Evolutionary conservation across 92 coral and sea anemone species (phyloP).

Genomic region (Paramuricea clavata): DNA sequence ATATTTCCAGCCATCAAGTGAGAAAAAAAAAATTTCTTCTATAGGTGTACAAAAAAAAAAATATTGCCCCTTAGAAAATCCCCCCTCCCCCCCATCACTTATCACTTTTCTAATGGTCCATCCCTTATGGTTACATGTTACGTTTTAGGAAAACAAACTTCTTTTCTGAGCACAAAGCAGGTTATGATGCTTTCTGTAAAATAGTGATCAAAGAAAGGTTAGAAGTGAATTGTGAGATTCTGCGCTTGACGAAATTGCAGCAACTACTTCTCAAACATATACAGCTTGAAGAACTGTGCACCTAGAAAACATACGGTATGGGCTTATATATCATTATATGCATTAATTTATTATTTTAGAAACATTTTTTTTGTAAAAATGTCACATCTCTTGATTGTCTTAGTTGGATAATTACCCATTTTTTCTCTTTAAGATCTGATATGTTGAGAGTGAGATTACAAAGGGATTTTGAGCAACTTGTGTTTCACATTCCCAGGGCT

Average conservation of each 20-base stretch:
- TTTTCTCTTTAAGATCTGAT: slow-evolving; percentile 29
- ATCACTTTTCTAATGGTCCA: no score
- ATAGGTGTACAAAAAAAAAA: no score
- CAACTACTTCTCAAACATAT: slow-evolving; percentile 42
- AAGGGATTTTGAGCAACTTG: slow-evolving; percentile 31
- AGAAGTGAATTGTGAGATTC: slow-evolving; percentile 32
- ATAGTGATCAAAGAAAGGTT: slow-evolving; percentile 28
- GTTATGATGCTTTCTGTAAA: slow-evolving; percentile 35
- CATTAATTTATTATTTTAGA: not conserved
- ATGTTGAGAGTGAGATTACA: slow-evolving; percentile 38
- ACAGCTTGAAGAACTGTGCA: slow-evolving; percentile 31
- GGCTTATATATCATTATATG: not conserved
- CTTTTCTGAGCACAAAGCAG: slow-evolving; percentile 37
- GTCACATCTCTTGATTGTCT: no score
- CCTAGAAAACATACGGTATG: slow-evolving; percentile 42
- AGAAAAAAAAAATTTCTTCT: no score
- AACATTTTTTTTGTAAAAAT: not conserved
- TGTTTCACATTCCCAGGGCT: slow-evolving; percentile 29
- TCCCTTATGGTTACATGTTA: not conserved
- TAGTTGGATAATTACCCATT: no score
- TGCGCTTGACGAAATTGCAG: slow-evolving; percentile 35
- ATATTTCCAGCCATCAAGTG: no score
- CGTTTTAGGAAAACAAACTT: slow-evolving; percentile 37
- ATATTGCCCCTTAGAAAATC: not conserved
- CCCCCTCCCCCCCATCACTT: no score